Evolutionary conservation across 2,797 vertebrate genomes (phyloP).

Genomic region (Cryptoblepharus egeriae): DNA sequence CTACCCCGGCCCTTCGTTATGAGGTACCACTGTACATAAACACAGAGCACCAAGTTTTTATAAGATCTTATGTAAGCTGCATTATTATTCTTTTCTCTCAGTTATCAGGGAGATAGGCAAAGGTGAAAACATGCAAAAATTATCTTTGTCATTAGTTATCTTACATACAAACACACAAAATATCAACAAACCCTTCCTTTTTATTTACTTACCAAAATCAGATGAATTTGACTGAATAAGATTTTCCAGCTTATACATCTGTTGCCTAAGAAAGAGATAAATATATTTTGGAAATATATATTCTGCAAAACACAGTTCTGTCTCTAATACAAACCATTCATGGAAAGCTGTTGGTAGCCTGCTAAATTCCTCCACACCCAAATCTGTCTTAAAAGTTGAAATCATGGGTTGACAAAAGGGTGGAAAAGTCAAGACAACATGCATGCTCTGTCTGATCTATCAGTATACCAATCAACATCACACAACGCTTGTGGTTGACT

Average conservation of each 20-base stretch:
- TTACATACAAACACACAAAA: neutral
- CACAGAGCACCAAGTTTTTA: neutral
- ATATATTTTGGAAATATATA: slow-evolving; percentile 46
- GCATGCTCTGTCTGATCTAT: neutral
- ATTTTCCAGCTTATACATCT: slow-evolving; percentile 85
- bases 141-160: too few relatives aligned
- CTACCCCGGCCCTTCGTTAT: too few relatives aligned
- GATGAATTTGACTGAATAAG: slow-evolving; percentile 83
- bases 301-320: neutral
- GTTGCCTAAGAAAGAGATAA: slow-evolving; percentile 83
- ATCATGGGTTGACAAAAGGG: neutral
- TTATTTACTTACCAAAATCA: slow-evolving; percentile 89
- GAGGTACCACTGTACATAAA: too few relatives aligned
- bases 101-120: too few relatives aligned
- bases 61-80: neutral
- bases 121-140: neutral
- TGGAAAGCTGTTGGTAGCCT: too few relatives aligned
- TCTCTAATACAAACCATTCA: too few relatives aligned
- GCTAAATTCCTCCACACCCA: too few relatives aligned
- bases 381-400: neutral
- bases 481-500: neutral
- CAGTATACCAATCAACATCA: neutral
- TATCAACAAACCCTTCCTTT: slow-evolving; percentile 22
- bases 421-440: neutral
- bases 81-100: neutral